phyloP scores from a whole-genome alignment of 1,140 invertebrate species.

The Drosophila nikananu region DNA sequence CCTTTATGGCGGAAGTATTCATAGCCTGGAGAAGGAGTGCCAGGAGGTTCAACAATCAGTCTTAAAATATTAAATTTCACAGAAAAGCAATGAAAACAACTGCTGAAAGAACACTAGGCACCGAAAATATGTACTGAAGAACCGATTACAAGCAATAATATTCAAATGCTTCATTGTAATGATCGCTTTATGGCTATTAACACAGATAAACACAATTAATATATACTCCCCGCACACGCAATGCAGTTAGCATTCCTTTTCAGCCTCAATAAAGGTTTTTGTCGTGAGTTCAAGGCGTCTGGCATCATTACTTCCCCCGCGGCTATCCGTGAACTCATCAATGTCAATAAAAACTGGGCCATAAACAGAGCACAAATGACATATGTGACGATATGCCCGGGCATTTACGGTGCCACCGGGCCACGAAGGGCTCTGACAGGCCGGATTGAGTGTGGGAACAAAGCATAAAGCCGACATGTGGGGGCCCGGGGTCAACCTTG shows the following conservation, averaged over 20 bases:
- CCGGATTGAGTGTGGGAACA: slow-evolving; percentile 33
- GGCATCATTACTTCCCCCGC: slow-evolving; percentile 1
- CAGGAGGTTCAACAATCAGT: neutral
- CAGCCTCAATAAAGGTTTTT: slow-evolving; percentile 26
- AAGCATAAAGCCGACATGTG: slow-evolving; percentile 23
- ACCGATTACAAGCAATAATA: neutral
- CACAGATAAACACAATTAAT: slow-evolving; percentile 8
- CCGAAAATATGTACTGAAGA: neutral
- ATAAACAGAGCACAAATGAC: slow-evolving; percentile 66
- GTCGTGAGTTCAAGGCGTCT: slow-evolving; percentile 12
- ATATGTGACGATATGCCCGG: slow-evolving; percentile 66
- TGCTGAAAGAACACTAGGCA: neutral
- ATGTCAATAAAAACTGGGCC: slow-evolving; percentile 62
- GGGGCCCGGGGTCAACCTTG: slow-evolving; percentile 28
- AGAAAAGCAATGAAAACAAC: neutral
- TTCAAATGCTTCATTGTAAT: slow-evolving; percentile 2
- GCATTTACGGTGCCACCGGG: slow-evolving; percentile 41
- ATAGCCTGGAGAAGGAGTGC: neutral
- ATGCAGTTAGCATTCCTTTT: slow-evolving; percentile 1
- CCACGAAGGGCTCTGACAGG: slow-evolving; percentile 1
- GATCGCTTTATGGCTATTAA: slow-evolving; percentile 11
- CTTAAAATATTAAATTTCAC: neutral
- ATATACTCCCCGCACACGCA: neutral
- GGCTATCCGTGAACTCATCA: slow-evolving; percentile 29
- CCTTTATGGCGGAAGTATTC: neutral